These are phyloP conservation scores for Pterostichus madidus DNA, from an alignment of 2,888 invertebrate species.

Conservation along the genomic window DNA sequence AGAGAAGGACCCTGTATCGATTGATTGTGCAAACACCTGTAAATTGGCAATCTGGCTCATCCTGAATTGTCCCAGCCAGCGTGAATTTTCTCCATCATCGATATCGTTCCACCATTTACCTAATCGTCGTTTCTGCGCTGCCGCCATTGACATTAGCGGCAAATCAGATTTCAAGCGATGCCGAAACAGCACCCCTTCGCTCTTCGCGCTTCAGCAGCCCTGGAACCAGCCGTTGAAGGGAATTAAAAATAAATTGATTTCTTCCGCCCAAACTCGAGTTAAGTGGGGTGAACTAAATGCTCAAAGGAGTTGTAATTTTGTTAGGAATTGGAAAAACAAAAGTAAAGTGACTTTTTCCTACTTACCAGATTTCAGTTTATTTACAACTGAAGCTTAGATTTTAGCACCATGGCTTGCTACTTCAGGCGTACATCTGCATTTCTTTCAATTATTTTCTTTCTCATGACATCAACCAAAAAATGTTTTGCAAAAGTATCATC, in stretches of 20 bases:
- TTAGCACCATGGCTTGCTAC: background rate
- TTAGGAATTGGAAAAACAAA: conserved; percentile 50
- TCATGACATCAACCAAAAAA: too few relatives aligned
- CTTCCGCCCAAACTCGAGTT: conserved; percentile 47
- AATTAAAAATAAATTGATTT: conserved; percentile 61
- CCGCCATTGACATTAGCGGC: conserved; percentile 26
- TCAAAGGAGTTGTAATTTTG: conserved; percentile 53
- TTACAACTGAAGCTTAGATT: background rate
- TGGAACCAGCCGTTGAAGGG: conserved; percentile 2
- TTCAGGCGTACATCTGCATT: too few relatives aligned
- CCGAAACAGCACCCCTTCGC: background rate
- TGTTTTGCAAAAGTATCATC: too few relatives aligned
- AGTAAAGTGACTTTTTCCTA: conserved; percentile 40
- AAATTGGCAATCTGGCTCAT: background rate
- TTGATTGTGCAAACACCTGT: conserved; percentile 28
- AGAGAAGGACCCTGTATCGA: too few relatives aligned
- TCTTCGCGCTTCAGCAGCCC: background rate
- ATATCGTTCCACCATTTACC: conserved; percentile 22
- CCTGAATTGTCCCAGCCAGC: conserved; percentile 3
- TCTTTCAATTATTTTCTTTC: too few relatives aligned
- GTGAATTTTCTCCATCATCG: conserved; percentile 25
- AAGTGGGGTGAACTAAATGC: conserved; percentile 49
- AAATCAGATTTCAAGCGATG: conserved; percentile 24
- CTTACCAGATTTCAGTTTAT: conserved; percentile 39
- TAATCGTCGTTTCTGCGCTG: conserved; percentile 25